Evolutionary conservation across 1,140 invertebrate genomes (phyloP).

Genomic region (Tetramorium parvispinum): DNA sequence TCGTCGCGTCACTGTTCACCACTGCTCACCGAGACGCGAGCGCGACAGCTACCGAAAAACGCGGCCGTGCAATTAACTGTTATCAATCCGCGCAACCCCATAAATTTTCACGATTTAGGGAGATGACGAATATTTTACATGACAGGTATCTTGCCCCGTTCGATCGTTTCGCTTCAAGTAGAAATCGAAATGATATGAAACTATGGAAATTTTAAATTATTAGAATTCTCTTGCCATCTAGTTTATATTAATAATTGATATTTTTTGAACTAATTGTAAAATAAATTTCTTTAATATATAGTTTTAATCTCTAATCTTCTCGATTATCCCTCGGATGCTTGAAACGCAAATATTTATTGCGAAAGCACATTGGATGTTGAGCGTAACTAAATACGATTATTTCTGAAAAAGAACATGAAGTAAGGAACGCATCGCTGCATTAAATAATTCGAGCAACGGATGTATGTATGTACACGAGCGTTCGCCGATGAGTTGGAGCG

Average conservation of each 20-base stretch:
- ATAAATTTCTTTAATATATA: no score
- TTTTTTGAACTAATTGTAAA: no score
- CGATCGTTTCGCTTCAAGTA: background rate
- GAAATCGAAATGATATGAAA: background rate
- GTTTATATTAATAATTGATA: no score
- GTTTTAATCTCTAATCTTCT: no score
- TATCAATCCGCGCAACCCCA: background rate
- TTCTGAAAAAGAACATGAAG: background rate
- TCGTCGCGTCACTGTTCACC: background rate
- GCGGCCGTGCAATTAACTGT: background rate
- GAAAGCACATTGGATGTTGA: no score
- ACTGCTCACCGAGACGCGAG: background rate
- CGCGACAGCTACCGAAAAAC: background rate
- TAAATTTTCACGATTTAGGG: background rate
- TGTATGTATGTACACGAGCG: background rate
- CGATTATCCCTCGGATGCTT: no score
- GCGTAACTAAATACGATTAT: no score
- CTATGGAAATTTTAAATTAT: background rate
- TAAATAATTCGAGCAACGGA: background rate
- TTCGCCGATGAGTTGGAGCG: background rate
- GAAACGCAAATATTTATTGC: no score
- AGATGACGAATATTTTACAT: background rate
- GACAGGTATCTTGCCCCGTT: background rate
- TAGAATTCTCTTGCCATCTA: no score
- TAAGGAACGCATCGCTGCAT: background rate